Conservation (phyloP, 2,113 vertebrate genomes). For the Labeo catla region DNA sequence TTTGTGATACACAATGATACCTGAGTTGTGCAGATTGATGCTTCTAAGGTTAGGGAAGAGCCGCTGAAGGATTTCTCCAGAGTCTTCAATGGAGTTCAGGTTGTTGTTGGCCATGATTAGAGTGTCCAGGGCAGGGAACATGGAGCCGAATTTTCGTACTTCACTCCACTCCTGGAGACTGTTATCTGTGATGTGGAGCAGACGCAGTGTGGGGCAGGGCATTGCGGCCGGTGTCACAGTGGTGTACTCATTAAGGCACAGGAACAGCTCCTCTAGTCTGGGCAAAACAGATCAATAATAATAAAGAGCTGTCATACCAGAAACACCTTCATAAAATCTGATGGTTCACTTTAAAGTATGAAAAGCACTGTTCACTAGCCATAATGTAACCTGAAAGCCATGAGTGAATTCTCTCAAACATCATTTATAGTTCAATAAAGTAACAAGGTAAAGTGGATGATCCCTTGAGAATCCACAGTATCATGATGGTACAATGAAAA, state of each 20-base stretch:
- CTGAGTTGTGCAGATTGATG: constrained; percentile 96
- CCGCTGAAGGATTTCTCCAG: constrained; percentile 82
- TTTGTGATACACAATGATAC: constrained; percentile 66
- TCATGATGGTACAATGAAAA: too few relatives aligned
- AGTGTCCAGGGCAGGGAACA: constrained; percentile 93
- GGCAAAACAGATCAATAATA: constrained; percentile 20
- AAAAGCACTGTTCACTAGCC: not conserved
- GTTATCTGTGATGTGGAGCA: constrained; percentile 98
- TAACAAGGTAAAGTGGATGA: too few relatives aligned
- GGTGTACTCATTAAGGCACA: constrained; percentile 98
- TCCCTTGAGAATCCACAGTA: too few relatives aligned
- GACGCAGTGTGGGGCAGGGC: constrained; percentile 88
- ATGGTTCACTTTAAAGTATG: not conserved
- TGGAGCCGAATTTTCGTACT: constrained; percentile 90
- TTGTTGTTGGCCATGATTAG: constrained; percentile 96
- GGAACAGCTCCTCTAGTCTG: constrained; percentile 97
- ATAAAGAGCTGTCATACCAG: not conserved
- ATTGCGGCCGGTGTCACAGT: constrained; percentile 85
- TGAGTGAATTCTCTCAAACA: too few relatives aligned
- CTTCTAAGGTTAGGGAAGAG: constrained; percentile 92
- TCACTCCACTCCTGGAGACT: constrained; percentile 94
- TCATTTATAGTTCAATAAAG: too few relatives aligned
- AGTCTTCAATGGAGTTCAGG: constrained; percentile 85
- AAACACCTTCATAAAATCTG: not conserved
- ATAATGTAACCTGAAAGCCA: too few relatives aligned